Base-by-base conservation (phyloP, 2,113 vertebrate species). In the Carollia perspicillata region DNA sequence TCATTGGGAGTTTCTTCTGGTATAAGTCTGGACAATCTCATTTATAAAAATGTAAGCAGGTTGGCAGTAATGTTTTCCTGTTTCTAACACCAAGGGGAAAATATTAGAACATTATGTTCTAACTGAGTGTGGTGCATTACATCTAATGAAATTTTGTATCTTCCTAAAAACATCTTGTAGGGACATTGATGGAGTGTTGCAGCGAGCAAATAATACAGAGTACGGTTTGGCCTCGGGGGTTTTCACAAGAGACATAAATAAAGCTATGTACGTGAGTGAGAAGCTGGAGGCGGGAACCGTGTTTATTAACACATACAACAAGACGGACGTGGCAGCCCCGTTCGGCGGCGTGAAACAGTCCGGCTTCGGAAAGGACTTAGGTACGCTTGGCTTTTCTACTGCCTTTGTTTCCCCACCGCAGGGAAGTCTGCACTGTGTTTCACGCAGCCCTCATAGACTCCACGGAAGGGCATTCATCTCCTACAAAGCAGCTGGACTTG, bases 271-370 rank as follows among this genome's bases (percentile, higher is more conserved):
- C 2, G 98, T 99, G 95, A 99, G 99, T 40, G 99, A 99, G 94
- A 99, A 98, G 47, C 99, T 99, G 10, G 99, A 99, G 37, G 99
- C 99, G 0, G 99, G 99, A 66, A 99, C 99, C 0, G 99, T 99
- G 47, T 99, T 99, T 44, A 98, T 99, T 92, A 99, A 99, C 98
- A 99, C 99, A 0, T 99, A 99, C 94, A 99, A 99, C 98, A 99
- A 99, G 98, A 99, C 99, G 0, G 99, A 99, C 0, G 99, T 99
- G 94, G 99, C 99, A 0, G 98, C 99, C 8, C 99, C 99, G 0
- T 99, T 99, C 30, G 99, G 99, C 40, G 99, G 99, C 77, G 99
- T 99, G 96, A 99, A 99, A 92, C 99, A 99, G 90, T 99, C 99
- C 0, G 99, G 99, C 65, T 99, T 99, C 20, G 99, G 99, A 51